A percentile compares a stretch with the other conserved stretches of the same genome.
Evolutionary conservation across 2,797 vertebrate genomes (phyloP).

Genomic region (Trichosurus vulpecula): DNA sequence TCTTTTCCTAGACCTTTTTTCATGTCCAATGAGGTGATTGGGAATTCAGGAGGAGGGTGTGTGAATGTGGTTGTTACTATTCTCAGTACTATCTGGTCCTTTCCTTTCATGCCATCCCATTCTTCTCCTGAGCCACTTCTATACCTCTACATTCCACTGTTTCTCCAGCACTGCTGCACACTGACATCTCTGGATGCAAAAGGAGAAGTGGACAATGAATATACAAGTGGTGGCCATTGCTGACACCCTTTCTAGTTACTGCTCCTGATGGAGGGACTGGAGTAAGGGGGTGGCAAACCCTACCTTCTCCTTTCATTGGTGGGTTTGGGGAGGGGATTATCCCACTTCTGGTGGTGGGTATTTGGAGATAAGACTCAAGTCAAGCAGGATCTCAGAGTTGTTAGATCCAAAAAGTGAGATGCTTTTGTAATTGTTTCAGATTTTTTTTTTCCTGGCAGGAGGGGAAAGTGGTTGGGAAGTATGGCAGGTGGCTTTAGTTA

Average conservation of each 20-base stretch:
- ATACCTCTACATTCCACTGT: neutral
- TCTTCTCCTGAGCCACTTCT: neutral
- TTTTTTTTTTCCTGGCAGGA: neutral
- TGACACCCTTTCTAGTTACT: neutral
- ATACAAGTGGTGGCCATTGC: neutral
- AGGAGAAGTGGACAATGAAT: neutral
- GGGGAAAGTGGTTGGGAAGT: neutral
- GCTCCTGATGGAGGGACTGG: neutral
- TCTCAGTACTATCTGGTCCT: neutral
- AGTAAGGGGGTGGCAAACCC: neutral
- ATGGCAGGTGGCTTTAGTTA: neutral
- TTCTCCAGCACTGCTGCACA: neutral
- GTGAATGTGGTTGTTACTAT: neutral
- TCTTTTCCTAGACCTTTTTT: neutral
- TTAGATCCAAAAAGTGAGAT: neutral
- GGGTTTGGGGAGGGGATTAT: neutral
- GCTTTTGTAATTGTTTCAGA: constrained; percentile 20
- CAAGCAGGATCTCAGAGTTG: neutral
- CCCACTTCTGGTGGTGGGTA: neutral
- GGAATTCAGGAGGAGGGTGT: constrained; percentile 25
- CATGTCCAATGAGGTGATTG: neutral
- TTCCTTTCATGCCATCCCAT: neutral
- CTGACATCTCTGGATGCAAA: neutral
- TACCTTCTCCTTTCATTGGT: neutral
- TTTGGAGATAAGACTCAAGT: neutral